phyloP scores from a whole-genome alignment of 37 sponge, comb jelly and placozoan species.

The Spongilla lacustris region DNA sequence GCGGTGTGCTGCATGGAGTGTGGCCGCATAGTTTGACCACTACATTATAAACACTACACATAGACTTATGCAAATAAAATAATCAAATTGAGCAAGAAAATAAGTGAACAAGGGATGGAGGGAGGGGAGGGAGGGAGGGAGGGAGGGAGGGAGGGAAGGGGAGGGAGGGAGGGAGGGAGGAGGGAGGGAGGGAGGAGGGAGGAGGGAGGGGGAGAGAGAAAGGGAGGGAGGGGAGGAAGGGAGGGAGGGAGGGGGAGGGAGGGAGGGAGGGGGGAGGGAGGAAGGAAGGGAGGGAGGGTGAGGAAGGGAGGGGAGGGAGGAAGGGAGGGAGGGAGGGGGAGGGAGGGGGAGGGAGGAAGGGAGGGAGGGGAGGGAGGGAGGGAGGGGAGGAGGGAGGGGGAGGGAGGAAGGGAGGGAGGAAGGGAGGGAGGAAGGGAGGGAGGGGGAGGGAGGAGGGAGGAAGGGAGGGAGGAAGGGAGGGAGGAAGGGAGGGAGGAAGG shows the following conservation, averaged over 20 bases:
- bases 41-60: too few species aligned
- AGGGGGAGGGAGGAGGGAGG: neutral
- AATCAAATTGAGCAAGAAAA: too few species aligned
- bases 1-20: too few species aligned
- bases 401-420: neutral
- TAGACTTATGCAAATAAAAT: too few species aligned
- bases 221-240: neutral
- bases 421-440: neutral
- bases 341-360: neutral
- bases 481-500: neutral
- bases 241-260: conserved; percentile 3
- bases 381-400: neutral
- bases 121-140: too few species aligned
- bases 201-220: neutral
- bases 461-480: neutral
- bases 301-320: neutral
- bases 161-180: neutral
- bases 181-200: neutral
- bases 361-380: neutral
- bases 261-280: neutral
- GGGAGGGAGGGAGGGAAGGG: neutral
- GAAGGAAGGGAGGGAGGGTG: neutral
- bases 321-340: neutral
- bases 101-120: too few species aligned
- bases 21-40: too few species aligned